A percentile compares a stretch with the other conserved stretches of the same genome.
These are phyloP conservation scores for Himalopsyche tibetana DNA, from an alignment of 2,888 invertebrate species.

Conservation along the genomic window DNA sequence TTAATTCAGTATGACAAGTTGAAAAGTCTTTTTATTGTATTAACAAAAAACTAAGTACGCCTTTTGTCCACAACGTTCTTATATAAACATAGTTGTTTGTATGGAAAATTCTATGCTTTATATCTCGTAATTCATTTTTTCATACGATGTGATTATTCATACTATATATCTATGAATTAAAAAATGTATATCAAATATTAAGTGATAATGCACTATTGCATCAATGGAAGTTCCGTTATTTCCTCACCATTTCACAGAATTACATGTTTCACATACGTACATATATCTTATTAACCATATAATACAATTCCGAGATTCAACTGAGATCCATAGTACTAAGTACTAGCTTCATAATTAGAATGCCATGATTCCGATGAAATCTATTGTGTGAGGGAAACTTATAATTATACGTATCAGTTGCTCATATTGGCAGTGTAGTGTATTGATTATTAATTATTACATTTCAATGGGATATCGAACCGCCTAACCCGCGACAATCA, in stretches of 20 bases:
- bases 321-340: neutral
- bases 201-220: too few species aligned
- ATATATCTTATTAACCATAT: neutral
- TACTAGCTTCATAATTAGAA: neutral
- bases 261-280: neutral
- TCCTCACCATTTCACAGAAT: neutral
- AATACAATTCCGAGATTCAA: neutral
- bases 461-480: constrained; percentile 49
- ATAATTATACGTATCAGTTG: neutral
- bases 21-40: too few species aligned
- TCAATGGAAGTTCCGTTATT: neutral
- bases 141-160: too few species aligned
- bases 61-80: too few species aligned
- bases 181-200: too few species aligned
- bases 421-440: neutral
- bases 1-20: too few species aligned
- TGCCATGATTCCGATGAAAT: neutral
- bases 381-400: neutral
- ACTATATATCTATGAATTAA: too few species aligned
- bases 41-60: too few species aligned
- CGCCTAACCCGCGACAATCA: too few species aligned
- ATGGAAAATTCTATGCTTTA: too few species aligned
- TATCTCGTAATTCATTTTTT: too few species aligned
- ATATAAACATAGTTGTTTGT: too few species aligned
- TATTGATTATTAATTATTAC: constrained; percentile 57